Conservation (phyloP, 1,140 invertebrate species). For the Heliconius hewitsoni region DNA sequence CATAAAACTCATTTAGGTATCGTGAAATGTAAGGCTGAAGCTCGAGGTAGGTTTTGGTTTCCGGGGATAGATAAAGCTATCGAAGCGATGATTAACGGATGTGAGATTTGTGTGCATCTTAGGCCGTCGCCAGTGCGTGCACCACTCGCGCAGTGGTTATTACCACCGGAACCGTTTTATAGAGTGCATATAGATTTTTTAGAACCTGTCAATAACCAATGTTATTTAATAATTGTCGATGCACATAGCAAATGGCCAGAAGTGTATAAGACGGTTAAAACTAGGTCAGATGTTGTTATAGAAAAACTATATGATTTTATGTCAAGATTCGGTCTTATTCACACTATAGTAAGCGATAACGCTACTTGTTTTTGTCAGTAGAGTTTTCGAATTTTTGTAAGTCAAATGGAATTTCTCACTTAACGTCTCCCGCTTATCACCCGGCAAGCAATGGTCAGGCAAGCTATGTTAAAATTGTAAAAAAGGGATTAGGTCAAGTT, state of each 20-base stretch:
- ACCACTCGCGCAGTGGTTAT: constrained; percentile 23
- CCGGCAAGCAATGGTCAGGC: constrained; percentile 40
- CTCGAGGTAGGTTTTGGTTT: constrained; percentile 22
- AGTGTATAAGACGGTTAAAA: neutral
- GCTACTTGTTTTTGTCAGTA: constrained; percentile 37
- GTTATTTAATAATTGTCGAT: constrained; percentile 23
- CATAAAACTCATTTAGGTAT: constrained; percentile 60
- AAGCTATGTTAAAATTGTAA: constrained; percentile 39
- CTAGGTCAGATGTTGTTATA: constrained; percentile 15
- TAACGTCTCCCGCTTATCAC: constrained; percentile 42
- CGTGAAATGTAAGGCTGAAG: neutral
- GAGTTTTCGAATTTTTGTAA: constrained; percentile 38
- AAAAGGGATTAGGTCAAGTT: constrained; percentile 41
- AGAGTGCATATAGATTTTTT: constrained; percentile 44
- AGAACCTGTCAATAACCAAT: constrained; percentile 28
- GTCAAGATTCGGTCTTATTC: constrained; percentile 35
- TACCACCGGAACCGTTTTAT: constrained; percentile 32
- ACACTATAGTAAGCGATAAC: constrained; percentile 40
- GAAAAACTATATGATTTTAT: constrained; percentile 41
- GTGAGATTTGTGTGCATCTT: constrained; percentile 34
- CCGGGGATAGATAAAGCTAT: constrained; percentile 26
- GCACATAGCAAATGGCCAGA: neutral
- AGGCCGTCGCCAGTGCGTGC: constrained; percentile 36
- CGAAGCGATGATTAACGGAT: constrained; percentile 32
- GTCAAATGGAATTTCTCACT: constrained; percentile 32